phyloP scores from a whole-genome alignment of 2,888 invertebrate genomes.

The Tiliacea citrago region DNA sequence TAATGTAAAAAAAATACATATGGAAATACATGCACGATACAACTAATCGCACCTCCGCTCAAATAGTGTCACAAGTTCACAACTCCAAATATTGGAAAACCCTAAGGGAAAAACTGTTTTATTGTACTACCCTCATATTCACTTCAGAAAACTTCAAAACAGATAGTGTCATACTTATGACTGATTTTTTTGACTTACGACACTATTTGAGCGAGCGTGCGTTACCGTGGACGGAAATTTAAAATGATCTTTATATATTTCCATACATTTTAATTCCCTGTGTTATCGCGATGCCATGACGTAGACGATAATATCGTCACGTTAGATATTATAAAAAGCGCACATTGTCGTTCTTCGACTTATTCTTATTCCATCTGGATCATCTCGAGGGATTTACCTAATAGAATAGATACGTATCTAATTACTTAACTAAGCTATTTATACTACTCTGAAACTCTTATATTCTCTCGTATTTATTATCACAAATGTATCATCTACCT shows the following conservation, averaged over 20 bases:
- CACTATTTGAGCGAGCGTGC: too few species aligned
- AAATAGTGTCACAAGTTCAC: too few species aligned
- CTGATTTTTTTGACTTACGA: too few species aligned
- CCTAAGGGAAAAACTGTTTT: too few species aligned
- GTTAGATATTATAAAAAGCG: background rate
- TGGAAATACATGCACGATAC: too few species aligned
- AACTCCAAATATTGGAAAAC: too few species aligned
- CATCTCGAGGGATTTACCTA: background rate
- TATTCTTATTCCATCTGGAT: background rate
- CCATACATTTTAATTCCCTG: background rate
- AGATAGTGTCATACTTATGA: too few species aligned
- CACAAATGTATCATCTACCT: background rate
- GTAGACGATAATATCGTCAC: background rate
- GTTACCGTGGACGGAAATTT: background rate
- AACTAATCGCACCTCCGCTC: too few species aligned
- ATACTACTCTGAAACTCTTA: conserved; percentile 1
- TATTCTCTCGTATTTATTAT: conserved; percentile 1
- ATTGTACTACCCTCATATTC: too few species aligned
- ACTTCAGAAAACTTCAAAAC: too few species aligned
- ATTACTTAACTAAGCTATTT: background rate
- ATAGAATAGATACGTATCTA: background rate
- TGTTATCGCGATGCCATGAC: background rate
- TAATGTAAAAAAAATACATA: background rate
- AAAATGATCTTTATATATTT: background rate
- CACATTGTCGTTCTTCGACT: background rate